Base-by-base conservation (phyloP, 2,113 vertebrate genomes). In the Erythrocebus patas region DNA sequence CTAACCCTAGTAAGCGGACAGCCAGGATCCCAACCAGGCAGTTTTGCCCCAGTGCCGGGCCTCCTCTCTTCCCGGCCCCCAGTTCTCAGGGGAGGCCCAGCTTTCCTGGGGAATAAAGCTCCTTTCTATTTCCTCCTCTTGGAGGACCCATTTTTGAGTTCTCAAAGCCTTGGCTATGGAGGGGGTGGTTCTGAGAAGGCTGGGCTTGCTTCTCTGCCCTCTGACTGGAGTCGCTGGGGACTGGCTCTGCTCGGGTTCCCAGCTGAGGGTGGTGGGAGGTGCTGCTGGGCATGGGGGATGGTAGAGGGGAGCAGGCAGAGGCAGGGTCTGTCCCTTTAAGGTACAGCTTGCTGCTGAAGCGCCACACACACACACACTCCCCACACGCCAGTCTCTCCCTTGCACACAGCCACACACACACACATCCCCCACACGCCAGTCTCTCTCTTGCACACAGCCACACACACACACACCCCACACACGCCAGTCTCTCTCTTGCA, bases 281-380 rank as follows among this genome's bases (percentile, higher is more conserved):
- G 25, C 68, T 73, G 72, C 68, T 91, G 14, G 52, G 48, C 59
- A 32, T 64, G 61, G 73, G 68, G 66, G 16, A 64, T 64, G 59
- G 81, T 61, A 13, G 66, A 85, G 30, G 43, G 55, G 59, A 38
- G n/a, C 94, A 59, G 64, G 70, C 84, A 38, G 76, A 97, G 64
- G 52, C 57, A 78, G 81, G 59, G 50, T 87, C 96, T 98, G 92
- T 64, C 92, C 95, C 96, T 98, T 98, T 98, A 98, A 98, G 92
- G 93, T 94, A 48, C 68, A 94, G 91, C 80, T 76, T 94, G 80
- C 88, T 95, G 78, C 86, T 85, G 81, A 78, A 96, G 43, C 12
- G 4, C 6, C 61, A 40, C 91, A 32, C 91, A 86, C 52, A 92
- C 32, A 70, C 75, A 88, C 93, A 43, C 85, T 1, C 13, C 30